phyloP scores from a whole-genome alignment of 2,888 invertebrate genomes.

The Trachelus stipa region DNA sequence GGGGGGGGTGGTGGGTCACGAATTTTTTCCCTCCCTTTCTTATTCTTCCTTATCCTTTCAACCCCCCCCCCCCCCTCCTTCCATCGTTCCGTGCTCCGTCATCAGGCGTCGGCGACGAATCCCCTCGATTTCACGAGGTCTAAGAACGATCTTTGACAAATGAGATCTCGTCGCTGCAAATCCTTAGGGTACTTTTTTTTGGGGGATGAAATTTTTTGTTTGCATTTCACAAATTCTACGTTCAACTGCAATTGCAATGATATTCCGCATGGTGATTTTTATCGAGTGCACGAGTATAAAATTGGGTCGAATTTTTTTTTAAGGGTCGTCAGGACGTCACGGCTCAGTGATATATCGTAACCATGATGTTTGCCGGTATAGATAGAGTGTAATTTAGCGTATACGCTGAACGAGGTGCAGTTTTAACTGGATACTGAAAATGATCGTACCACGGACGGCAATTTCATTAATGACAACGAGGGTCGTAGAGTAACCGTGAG shows the following conservation, averaged over 20 bases:
- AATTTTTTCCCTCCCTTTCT: neutral
- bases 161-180: neutral
- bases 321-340: neutral
- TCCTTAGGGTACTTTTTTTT: neutral
- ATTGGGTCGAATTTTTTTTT: neutral
- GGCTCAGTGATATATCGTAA: neutral
- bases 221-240: neutral
- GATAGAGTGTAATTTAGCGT: neutral
- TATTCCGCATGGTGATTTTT: neutral
- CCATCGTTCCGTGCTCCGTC: neutral
- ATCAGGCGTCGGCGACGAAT: neutral
- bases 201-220: neutral
- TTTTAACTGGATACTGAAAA: neutral
- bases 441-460: neutral
- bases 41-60: neutral
- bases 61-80: too few relatives aligned
- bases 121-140: neutral
- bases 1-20: neutral
- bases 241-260: neutral
- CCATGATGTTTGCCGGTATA: neutral
- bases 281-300: neutral
- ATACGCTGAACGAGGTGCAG: neutral
- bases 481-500: neutral
- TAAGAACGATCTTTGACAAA: neutral
- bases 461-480: neutral